These are phyloP conservation scores for Corythoichthys intestinalis DNA, from an alignment of 2,113 vertebrate species.

Conservation along the genomic window DNA sequence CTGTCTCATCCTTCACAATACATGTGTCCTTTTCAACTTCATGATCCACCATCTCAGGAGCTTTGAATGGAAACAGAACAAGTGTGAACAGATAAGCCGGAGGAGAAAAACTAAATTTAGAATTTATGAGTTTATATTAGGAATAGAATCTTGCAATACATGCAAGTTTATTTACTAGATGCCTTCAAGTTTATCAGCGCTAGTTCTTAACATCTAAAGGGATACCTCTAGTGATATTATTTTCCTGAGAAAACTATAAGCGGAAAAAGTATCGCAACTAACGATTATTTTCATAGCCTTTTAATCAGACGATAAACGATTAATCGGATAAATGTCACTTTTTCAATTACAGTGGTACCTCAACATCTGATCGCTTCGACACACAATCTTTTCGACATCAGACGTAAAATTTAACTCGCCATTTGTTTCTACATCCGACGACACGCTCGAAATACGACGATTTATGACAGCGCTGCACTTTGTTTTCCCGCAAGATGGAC, in stretches of 20 bases:
- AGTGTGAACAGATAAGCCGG: background rate
- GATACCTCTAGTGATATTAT: background rate
- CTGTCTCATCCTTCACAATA: constrained; percentile 53
- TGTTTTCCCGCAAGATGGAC: no score
- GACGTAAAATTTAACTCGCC: no score
- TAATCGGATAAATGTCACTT: no score
- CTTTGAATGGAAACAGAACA: constrained; percentile 45
- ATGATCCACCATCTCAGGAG: constrained; percentile 50
- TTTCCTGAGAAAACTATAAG: background rate
- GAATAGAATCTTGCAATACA: background rate
- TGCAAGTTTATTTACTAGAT: no score
- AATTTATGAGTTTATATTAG: background rate
- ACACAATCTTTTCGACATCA: no score
- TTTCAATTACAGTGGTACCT: no score
- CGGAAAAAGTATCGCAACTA: background rate
- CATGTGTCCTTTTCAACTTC: constrained; percentile 52
- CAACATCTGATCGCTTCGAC: no score
- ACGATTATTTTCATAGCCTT: background rate
- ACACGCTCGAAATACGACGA: no score
- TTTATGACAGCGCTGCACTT: no score
- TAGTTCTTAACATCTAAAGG: background rate
- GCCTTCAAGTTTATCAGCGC: background rate
- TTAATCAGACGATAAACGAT: no score
- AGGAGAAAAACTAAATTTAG: background rate
- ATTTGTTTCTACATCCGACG: no score